Evolutionary conservation across 2,797 vertebrate genomes (phyloP), one percentile per base, ranked within the genome.

Genomic region (Sphenodon punctatus): DNA sequence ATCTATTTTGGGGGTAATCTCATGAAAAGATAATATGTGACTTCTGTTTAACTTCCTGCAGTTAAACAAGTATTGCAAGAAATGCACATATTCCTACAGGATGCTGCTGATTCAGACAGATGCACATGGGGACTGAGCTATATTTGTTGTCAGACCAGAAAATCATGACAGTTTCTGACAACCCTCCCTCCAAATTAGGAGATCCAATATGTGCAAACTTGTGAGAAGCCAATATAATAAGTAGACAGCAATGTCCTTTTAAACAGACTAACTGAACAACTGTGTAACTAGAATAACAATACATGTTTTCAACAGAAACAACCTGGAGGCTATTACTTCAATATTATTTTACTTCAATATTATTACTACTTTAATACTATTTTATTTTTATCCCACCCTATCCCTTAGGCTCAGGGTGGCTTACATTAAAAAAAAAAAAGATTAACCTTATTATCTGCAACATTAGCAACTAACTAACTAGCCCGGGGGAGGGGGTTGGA

Each of bases 81-180:
- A 82, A 65, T 81, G 61, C 48, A 89, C 70, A 25, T 77, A 87
- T 88, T 86, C 85, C 79, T 80, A 88, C 85, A 80, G 73, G n/a
- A 80, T 74, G 61, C 75, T 80, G 82, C 88, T 91, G 80, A 92
- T 74, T 89, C 88, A 90, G 71, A 78, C 82, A 92, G 72, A 88
- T 88, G 88, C 69, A 73, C 67, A 88, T 36, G 74, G 75, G 53
- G 89, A 82, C 13, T 14, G 13, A 79, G 67, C 73, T 89, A 88
- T 66, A 88, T 88, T 59, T 73, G n/a, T 59, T 87, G 63, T 83
- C 76, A 61, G 70, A 84, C 71, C 70, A 70, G 68, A 86, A 81
- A 80, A 82, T 30, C 14, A 30, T 65, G 48, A 23, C 22, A 78
- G 53, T 30, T 41, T 60, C 60, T 78, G 67, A 61, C 84, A 90